Conservation (phyloP, 2,888 invertebrate genomes). For the Phorcus lineatus region DNA sequence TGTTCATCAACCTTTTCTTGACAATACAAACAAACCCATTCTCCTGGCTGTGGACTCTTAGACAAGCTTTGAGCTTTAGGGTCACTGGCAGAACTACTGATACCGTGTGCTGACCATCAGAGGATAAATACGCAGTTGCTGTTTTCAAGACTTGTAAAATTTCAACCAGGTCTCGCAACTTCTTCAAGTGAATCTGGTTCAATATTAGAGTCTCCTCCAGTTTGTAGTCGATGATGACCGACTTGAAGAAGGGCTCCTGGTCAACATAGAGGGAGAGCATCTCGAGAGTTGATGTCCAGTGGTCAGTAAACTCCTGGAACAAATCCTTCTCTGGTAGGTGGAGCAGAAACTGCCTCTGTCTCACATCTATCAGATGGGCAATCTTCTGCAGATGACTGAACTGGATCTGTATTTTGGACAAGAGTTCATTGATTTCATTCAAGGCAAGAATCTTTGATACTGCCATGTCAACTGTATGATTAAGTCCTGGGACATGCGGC, state of each 20-base stretch:
- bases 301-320: neutral
- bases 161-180: neutral
- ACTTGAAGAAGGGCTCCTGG: neutral
- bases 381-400: neutral
- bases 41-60: neutral
- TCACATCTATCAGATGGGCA: neutral
- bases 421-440: neutral
- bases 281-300: neutral
- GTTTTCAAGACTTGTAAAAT: neutral
- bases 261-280: neutral
- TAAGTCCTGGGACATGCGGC: neutral
- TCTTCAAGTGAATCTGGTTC: neutral
- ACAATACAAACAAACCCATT: neutral
- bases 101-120: neutral
- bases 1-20: neutral
- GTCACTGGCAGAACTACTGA: neutral
- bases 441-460: neutral
- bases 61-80: neutral
- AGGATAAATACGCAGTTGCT: neutral
- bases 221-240: neutral
- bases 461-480: neutral
- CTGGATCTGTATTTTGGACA: neutral
- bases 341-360: neutral
- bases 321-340: neutral
- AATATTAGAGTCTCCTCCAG: neutral